phyloP scores from a whole-genome alignment of 2,797 vertebrate genomes.

The Sarcophilus harrisii region DNA sequence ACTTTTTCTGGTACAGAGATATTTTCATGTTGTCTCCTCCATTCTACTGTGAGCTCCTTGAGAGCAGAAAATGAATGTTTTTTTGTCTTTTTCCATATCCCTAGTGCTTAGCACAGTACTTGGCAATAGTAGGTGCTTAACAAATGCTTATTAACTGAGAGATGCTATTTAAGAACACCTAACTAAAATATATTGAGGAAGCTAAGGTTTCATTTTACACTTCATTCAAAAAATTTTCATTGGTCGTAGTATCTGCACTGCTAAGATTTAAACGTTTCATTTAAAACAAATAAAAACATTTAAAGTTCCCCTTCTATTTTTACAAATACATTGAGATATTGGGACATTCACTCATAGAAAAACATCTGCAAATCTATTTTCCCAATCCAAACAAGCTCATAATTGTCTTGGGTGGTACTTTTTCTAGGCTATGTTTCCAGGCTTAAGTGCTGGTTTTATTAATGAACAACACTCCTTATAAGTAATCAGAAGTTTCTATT shows the following conservation, averaged over 20 bases:
- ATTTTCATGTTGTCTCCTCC: background rate
- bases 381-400: background rate
- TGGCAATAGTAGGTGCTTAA: background rate
- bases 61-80: background rate
- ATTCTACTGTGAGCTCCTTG: background rate
- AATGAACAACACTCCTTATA: background rate
- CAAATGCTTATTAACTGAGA: background rate
- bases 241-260: background rate
- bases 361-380: background rate
- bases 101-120: background rate
- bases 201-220: background rate
- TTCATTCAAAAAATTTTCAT: background rate
- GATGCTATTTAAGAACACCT: background rate
- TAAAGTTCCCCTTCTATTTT: background rate
- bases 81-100: background rate
- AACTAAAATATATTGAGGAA: background rate
- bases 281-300: constrained; percentile 7
- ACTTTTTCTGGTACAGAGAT: background rate
- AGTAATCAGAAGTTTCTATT: constrained; percentile 43
- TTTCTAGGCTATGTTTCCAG: background rate
- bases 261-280: background rate
- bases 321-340: background rate
- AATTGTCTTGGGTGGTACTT: background rate
- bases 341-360: background rate
- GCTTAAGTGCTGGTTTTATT: background rate